phyloP scores from a whole-genome alignment of 2,888 invertebrate genomes.

The Euproctis similis region DNA sequence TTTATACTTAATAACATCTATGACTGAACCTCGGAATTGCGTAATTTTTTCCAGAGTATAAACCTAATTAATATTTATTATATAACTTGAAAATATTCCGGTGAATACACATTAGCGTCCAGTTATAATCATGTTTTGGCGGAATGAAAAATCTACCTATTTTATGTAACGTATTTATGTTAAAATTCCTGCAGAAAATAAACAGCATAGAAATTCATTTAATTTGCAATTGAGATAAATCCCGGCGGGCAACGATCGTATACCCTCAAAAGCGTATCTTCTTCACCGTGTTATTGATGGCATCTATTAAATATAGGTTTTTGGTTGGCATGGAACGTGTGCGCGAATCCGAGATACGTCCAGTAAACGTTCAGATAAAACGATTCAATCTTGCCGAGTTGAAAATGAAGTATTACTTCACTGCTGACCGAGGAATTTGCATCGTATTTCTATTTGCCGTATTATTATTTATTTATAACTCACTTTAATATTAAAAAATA shows the following conservation, averaged over 20 bases:
- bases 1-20: slow-evolving; percentile 48
- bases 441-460: slow-evolving; percentile 34
- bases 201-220: slow-evolving; percentile 61
- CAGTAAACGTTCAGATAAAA: slow-evolving; percentile 60
- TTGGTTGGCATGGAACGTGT: slow-evolving; percentile 37
- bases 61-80: no score
- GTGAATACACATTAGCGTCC: no score
- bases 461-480: slow-evolving; percentile 30
- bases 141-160: no score
- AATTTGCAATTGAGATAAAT: slow-evolving; percentile 72
- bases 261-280: slow-evolving; percentile 62
- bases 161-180: no score
- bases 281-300: slow-evolving; percentile 71
- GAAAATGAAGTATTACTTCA: slow-evolving; percentile 62
- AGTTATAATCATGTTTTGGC: no score
- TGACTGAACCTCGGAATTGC: slow-evolving; percentile 60
- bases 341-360: slow-evolving; percentile 37
- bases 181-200: slow-evolving; percentile 39
- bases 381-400: slow-evolving; percentile 64
- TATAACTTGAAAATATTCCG: no score
- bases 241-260: slow-evolving; percentile 51
- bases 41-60: no score
- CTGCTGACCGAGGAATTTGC: no score
- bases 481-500: no score
- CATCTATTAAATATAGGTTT: slow-evolving; percentile 73